Percentiles rank a stretch among this genome's conserved stretches.
Evolutionary conservation across 2,888 invertebrate species (phyloP).

Genomic region (Crematogaster levior): DNA sequence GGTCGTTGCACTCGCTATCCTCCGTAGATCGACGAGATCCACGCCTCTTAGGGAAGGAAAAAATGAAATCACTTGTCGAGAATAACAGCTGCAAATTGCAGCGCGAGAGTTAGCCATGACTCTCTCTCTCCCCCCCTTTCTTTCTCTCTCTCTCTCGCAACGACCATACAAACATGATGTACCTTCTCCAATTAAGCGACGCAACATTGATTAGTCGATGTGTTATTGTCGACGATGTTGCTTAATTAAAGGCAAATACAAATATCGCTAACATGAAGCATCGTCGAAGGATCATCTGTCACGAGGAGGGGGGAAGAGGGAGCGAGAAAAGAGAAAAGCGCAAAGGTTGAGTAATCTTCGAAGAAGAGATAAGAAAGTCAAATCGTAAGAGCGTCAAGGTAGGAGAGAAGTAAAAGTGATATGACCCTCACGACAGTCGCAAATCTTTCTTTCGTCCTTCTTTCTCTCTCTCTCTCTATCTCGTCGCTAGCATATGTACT

Average conservation of each 20-base stretch:
- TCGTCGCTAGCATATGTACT: neutral
- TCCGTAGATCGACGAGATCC: neutral
- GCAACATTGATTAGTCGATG: conserved; percentile 2
- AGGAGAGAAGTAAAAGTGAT: neutral
- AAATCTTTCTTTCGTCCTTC: neutral
- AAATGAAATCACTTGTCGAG: conserved; percentile 29
- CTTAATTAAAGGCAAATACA: conserved; percentile 9
- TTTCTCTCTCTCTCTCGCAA: neutral
- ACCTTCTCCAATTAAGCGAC: conserved; percentile 4
- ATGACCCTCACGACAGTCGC: neutral
- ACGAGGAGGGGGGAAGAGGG: neutral
- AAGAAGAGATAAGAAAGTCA: neutral
- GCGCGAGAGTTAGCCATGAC: neutral
- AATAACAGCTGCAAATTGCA: conserved; percentile 10
- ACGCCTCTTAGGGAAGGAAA: neutral
- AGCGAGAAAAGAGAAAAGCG: neutral
- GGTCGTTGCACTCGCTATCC: conserved; percentile 36
- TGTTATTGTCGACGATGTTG: neutral
- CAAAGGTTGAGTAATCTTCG: neutral
- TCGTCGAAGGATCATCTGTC: too few species aligned
- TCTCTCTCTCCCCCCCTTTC: neutral
- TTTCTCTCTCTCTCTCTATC: too few species aligned
- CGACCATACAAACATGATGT: neutral
- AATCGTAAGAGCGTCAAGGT: neutral
- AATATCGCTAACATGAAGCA: neutral